phyloP scores from a whole-genome alignment of 2,797 vertebrate species.

The Thalassophryne amazonica region DNA sequence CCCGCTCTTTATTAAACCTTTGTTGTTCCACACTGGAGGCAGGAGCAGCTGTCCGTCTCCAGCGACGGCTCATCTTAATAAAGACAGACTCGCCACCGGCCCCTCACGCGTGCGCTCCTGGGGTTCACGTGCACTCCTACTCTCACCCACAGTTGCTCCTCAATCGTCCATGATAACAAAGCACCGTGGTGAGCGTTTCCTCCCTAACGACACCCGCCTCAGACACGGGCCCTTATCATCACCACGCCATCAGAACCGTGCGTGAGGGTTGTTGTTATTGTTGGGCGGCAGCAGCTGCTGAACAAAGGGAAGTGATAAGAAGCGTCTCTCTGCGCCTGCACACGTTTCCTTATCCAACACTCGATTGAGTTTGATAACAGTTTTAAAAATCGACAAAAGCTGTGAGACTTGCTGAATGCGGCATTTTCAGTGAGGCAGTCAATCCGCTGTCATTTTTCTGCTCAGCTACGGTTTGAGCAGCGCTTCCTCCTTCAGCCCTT shows the following conservation, averaged over 20 bases:
- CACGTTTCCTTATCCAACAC: not conserved
- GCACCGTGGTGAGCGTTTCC: slow-evolving; percentile 23
- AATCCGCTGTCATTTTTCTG: too few species aligned
- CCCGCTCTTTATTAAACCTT: slow-evolving; percentile 69
- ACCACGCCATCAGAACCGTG: slow-evolving; percentile 7
- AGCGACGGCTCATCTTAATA: slow-evolving; percentile 62
- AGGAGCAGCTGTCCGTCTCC: slow-evolving; percentile 52
- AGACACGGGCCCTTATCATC: not conserved
- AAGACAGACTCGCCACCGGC: slow-evolving; percentile 62
- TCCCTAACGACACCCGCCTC: slow-evolving; percentile 61
- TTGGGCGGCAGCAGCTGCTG: not conserved
- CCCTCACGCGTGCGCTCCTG: slow-evolving; percentile 21
- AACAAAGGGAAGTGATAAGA: slow-evolving; percentile 8
- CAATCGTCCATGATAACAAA: slow-evolving; percentile 51
- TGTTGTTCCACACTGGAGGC: slow-evolving; percentile 54
- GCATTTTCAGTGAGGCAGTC: too few species aligned
- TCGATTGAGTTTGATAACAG: not conserved
- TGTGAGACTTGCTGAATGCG: too few species aligned
- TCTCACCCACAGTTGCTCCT: slow-evolving; percentile 19
- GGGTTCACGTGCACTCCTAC: slow-evolving; percentile 19
- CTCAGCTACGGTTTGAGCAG: too few species aligned
- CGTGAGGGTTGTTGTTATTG: not conserved
- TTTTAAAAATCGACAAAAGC: not conserved
- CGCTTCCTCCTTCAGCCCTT: too few species aligned
- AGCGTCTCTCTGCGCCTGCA: not conserved